Base-by-base conservation (phyloP, 1,140 invertebrate genomes). In the Battus philenor region DNA sequence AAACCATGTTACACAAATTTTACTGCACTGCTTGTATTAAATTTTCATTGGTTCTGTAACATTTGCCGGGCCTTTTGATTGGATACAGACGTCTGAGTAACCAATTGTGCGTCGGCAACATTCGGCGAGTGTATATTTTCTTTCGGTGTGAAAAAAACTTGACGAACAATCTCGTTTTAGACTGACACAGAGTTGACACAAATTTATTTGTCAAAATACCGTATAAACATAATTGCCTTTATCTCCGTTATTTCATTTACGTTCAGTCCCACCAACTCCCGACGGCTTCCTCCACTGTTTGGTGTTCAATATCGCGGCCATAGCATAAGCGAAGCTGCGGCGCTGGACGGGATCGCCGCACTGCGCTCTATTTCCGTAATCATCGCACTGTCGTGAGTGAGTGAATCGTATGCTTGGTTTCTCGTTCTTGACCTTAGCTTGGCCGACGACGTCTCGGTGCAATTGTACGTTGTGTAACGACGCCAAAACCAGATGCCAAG, bases 161-260 rank as follows among this genome's bases (percentile, higher is more conserved):
- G 5, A 26, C 22, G 20, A 38, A 27, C 36, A 50, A 44, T 47
- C 43, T 48, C 50, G 44, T 48, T 50, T 58, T 54, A 33, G 49
- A 55, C 39, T 56, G 49, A 58, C 54, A 65, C 44, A 56, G 53
- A 58, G 57, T 68, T 70, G 66, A 76, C 69, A 79, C 58, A 77
- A 75, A 78, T 65, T 68, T 68, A 84, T 74, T 83, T 81, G 75
- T 81, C 80, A 81, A 77, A 83, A 75, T 69, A 76, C 69, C 69
- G 66, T 79, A 68, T 72, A 74, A 75, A 79, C 68, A 73, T 79
- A 70, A 68, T 73, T 69, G 60, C 57, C 49, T 72, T 57, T 54
- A 63, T 65, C 62, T 62, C 62, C 59, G 57, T 69, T 73, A 57
- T 71, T 79, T 70, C 68, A 68, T 56, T 67, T 69, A 68, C 53